These are phyloP conservation scores for Tillus elongatus DNA, from an alignment of 2,888 invertebrate species.

Conservation along the genomic window DNA sequence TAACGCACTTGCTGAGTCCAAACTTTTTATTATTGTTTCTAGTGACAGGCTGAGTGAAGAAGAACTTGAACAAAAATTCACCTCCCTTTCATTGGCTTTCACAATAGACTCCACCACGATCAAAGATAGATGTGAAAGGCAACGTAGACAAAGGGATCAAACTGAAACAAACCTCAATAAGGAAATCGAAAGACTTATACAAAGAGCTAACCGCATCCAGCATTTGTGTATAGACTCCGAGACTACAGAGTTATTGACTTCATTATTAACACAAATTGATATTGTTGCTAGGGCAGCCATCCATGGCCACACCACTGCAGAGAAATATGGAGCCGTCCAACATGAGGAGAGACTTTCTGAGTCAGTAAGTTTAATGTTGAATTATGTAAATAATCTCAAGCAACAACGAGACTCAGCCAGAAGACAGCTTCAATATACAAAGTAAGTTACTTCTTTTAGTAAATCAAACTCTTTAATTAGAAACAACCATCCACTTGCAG, in stretches of 20 bases:
- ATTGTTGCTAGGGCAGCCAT: conserved; percentile 34
- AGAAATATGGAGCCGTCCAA: conserved; percentile 49
- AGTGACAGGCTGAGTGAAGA: conserved; percentile 38
- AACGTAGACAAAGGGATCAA: conserved; percentile 48
- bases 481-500: too few relatives aligned
- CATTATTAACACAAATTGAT: conserved; percentile 44
- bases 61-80: conserved; percentile 48
- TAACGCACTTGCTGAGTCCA: too few relatives aligned
- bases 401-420: conserved; percentile 48
- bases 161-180: conserved; percentile 49
- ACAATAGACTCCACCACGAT: conserved; percentile 51
- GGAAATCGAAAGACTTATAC: conserved; percentile 44
- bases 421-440: conserved; percentile 49
- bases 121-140: conserved; percentile 46
- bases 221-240: conserved; percentile 45
- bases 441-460: too few relatives aligned
- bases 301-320: conserved; percentile 36
- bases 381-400: conserved; percentile 50
- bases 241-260: conserved; percentile 44
- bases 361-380: conserved; percentile 49
- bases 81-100: conserved; percentile 48
- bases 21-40: conserved; percentile 22
- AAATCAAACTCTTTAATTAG: too few relatives aligned
- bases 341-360: conserved; percentile 49
- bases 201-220: conserved; percentile 40